These are phyloP conservation scores for Rhinoptilus africanus DNA, from an alignment of 2,113 vertebrate genomes.

Conservation along the genomic window DNA sequence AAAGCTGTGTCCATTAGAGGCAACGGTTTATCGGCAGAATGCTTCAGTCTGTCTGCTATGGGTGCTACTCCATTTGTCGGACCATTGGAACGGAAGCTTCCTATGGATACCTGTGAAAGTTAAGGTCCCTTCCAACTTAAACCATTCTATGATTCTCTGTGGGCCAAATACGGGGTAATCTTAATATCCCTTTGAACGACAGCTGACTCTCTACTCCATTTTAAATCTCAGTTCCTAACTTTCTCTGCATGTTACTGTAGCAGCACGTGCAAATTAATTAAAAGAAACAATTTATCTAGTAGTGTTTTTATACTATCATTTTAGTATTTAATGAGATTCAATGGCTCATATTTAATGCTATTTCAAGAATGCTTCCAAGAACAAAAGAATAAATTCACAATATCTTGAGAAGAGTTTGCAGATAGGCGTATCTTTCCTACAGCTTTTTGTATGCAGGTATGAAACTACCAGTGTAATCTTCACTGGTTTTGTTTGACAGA, in stretches of 20 bases:
- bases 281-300: background rate
- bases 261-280: background rate
- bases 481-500: background rate
- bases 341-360: background rate
- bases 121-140: background rate
- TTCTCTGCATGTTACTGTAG: background rate
- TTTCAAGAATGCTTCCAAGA: background rate
- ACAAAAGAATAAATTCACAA: slow-evolving; percentile 11
- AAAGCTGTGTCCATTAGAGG: background rate
- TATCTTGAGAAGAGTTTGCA: background rate
- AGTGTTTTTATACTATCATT: background rate
- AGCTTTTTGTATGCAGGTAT: background rate
- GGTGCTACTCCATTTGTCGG: background rate
- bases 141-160: background rate
- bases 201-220: background rate
- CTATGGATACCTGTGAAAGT: background rate
- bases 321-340: background rate
- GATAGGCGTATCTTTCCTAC: background rate
- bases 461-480: slow-evolving; percentile 5
- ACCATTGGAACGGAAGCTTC: background rate
- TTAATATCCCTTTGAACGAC: background rate
- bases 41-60: background rate
- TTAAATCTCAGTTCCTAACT: background rate
- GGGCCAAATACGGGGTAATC: background rate
- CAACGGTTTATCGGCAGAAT: rapidly evolving